Percentiles rank a stretch among this genome's conserved stretches.
Evolutionary conservation across 2,888 invertebrate genomes (phyloP).

Genomic region (Dione vanillae): DNA sequence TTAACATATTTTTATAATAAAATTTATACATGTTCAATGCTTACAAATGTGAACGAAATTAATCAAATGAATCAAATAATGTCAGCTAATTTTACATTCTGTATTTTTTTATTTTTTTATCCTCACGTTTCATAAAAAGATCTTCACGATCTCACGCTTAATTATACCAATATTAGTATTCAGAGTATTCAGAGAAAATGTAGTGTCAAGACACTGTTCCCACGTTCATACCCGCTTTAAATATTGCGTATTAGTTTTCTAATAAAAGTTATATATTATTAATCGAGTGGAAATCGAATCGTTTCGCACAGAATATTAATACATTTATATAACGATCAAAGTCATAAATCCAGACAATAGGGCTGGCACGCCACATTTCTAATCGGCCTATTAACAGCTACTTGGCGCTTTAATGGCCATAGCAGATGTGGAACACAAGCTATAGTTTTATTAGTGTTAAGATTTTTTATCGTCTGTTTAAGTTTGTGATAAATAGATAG

Average conservation of each 20-base stretch:
- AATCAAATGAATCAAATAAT: too few species aligned
- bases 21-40: too few species aligned
- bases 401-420: constrained; percentile 38
- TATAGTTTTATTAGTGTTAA: constrained; percentile 28
- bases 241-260: too few species aligned
- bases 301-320: not conserved
- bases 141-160: not conserved
- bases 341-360: constrained; percentile 12
- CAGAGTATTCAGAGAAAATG: not conserved
- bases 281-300: not conserved
- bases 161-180: not conserved
- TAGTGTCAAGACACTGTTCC: not conserved
- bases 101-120: not conserved
- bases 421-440: constrained; percentile 40
- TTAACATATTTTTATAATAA: too few species aligned
- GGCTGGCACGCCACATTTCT: constrained; percentile 28
- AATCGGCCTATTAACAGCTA: constrained; percentile 44
- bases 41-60: too few species aligned
- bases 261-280: too few species aligned
- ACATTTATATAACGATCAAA: not conserved
- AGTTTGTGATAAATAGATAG: constrained; percentile 25
- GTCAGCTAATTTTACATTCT: too few species aligned
- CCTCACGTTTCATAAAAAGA: too few species aligned
- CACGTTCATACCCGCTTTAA: too few species aligned
- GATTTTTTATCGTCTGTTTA: constrained; percentile 29